Base-by-base conservation (phyloP, 1,140 invertebrate species). In the Acyrthosiphon pisum region DNA sequence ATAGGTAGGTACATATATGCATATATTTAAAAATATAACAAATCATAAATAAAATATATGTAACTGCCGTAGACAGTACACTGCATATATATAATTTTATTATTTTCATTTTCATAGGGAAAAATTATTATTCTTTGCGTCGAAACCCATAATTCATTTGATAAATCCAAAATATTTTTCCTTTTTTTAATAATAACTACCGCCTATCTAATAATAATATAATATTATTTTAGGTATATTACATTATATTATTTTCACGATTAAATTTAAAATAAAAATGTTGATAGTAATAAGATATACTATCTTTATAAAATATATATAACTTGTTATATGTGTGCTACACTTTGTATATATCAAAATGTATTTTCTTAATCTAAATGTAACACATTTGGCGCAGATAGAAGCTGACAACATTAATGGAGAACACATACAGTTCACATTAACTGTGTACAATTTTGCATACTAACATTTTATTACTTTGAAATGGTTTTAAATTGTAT, bases 401-500 rank as follows among this genome's bases (percentile, higher is more conserved):
- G 30, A 76, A 76, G 60, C 14, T 76, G 60, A 76, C n/a, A n/a
- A 76, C 60, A 46, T 46, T 46, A 26, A 44, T 87, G 4, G 30
- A 87, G 50, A 87, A 87, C 44, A 46, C 9, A 50, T 50, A 1
- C 41, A 23, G 30, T 87, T 48, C 11, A 20, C 44, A 44, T 46
- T 30, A 87, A 87, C 14, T 4, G 11, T 7, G 41, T 44, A 30
- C 41, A 41, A 87, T 46, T 87, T 46, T 88, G 22, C 46, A n/a
- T 88, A 14, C 46, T 88, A 50, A 50, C 44, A 35, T 88, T 88
- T 88, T 88, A 88, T 88, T 50, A 50, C n/a, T n/a, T 50, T 50
- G 30, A 88, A 88, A 88, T 35, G 46, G 9, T 35, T n/a, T 88
- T 88, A 88, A 88, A 50, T n/a, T 48, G 30, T 50, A 88, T 35